Base-by-base conservation (phyloP, 1,140 invertebrate genomes). In the Hylaeus volcanicus region DNA sequence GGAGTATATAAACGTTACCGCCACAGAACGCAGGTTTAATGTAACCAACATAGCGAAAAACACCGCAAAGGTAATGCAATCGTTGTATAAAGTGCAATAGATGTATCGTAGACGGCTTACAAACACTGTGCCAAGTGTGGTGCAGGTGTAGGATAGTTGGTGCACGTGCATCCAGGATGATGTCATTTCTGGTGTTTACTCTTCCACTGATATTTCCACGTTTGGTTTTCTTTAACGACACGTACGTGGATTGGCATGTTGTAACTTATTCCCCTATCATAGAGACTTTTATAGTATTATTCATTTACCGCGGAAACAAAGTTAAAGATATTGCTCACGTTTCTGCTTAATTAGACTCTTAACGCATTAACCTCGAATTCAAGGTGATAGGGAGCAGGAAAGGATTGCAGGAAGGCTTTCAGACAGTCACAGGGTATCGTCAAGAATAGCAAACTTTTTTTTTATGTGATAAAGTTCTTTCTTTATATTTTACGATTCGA, bases 101-200 rank as follows among this genome's bases (percentile, higher is more conserved):
- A n/a, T 43, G 61, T 70, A 56, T 74, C 58, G n/a, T 43, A 61
- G 60, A 70, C 56, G 56, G 26, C 39, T 11, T 60, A 37, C 75
- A 76, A 83, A 86, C 70, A 80, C n/a, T n/a, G 65, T 37, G 58
- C 11, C 61, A 63, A 51, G 61, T 60, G 65, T 14, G 55, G 60
- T 72, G 60, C 86, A 88, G 78, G 82, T 88, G 79, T 53, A 79
- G 43, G 48, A 45, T 76, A 74, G 79, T 72, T 74, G 73, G 37
- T 75, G 69, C 85, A 87, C 85, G 86, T 84, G 85, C 37, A 45
- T 41, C 15, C 64, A 12, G 4, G 55, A 74, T 84, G 86, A 87
- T 82, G 82, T 84, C 85, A 86, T 85, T 85, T 73, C 48, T 11
- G 58, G 8, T 75, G 60, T 53, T 79, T 75, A 72, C 15, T 61